Evolutionary conservation across 2,113 vertebrate species (phyloP).

Genomic region (Spea bombifrons): DNA sequence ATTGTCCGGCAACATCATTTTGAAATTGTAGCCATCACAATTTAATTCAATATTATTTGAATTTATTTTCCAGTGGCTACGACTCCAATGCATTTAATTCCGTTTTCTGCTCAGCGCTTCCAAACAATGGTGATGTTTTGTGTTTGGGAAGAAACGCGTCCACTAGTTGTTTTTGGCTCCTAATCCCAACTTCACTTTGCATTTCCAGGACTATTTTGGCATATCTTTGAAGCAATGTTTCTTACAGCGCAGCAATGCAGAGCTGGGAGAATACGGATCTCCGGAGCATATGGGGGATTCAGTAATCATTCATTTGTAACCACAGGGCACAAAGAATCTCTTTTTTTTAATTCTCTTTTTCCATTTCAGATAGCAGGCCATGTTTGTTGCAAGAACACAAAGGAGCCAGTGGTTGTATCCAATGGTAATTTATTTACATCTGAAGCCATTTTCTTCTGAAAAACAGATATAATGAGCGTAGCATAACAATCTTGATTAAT

Average conservation of each 20-base stretch:
- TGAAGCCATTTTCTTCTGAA: constrained; percentile 30
- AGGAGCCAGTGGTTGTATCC: neutral
- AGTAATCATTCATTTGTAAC: constrained; percentile 30
- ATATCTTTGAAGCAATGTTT: constrained; percentile 12
- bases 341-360: neutral
- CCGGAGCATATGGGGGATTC: constrained; percentile 13
- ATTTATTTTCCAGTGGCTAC: too few relatives aligned
- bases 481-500: constrained; percentile 2
- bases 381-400: constrained; percentile 19
- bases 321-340: constrained; percentile 4
- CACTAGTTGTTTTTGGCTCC: neutral
- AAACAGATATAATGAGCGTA: constrained; percentile 19
- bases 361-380: constrained; percentile 10
- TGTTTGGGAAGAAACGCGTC: neutral
- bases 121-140: neutral
- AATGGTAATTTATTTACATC: constrained; percentile 30
- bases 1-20: too few relatives aligned
- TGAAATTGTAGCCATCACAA: too few relatives aligned
- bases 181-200: neutral
- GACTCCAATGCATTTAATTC: neutral
- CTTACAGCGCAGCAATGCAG: neutral
- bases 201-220: neutral
- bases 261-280: neutral
- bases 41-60: too few relatives aligned
- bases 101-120: neutral